phyloP scores from a whole-genome alignment of 2,797 vertebrate genomes.

The Delichon dasypus region DNA sequence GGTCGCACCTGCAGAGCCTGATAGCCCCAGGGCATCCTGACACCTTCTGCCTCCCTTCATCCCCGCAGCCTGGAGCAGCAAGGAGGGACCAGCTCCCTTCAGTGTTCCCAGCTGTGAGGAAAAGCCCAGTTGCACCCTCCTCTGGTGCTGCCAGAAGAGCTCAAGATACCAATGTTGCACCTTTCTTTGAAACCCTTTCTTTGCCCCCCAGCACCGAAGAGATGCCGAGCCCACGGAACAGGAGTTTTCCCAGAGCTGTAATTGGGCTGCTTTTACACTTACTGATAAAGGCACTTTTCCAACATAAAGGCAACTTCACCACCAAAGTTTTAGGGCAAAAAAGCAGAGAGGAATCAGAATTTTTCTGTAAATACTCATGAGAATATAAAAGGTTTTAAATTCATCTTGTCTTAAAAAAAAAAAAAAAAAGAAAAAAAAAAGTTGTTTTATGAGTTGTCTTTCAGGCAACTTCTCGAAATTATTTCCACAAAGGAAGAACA shows the following conservation, averaged over 20 bases:
- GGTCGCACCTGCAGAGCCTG: neutral
- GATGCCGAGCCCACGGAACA: fast-evolving
- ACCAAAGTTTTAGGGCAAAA: neutral
- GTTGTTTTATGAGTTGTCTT: neutral
- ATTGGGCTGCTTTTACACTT: neutral
- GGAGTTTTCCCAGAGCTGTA: neutral
- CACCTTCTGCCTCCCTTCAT: neutral
- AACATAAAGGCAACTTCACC: neutral
- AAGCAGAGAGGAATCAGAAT: neutral
- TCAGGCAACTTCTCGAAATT: neutral
- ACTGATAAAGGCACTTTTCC: neutral
- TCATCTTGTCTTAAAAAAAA: neutral
- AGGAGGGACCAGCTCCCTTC: neutral
- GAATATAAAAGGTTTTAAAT: neutral
- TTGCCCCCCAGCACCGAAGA: neutral
- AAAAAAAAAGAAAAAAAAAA: neutral
- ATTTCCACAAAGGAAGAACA: neutral
- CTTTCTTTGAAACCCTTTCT: neutral
- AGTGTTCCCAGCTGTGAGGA: neutral
- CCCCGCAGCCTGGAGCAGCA: neutral
- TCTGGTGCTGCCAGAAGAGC: neutral
- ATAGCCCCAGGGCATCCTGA: neutral
- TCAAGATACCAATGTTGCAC: neutral
- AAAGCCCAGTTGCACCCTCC: neutral
- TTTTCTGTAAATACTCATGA: neutral